Evolutionary conservation across 2,888 invertebrate species (phyloP), one percentile per base, ranked within the genome.

Genomic region (Neria commutata): DNA sequence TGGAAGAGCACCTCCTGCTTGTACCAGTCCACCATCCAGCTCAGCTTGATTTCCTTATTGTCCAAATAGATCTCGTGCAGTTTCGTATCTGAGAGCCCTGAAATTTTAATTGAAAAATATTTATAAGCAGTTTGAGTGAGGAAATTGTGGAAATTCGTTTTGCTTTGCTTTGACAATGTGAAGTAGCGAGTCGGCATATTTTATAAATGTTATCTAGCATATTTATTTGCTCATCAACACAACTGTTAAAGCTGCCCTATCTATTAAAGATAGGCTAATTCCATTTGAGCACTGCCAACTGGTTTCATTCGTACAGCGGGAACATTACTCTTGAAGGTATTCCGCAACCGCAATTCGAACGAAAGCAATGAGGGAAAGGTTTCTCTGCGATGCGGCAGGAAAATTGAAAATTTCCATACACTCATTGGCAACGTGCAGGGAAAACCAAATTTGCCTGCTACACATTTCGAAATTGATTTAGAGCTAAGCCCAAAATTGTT

Each of bases 1-100:
- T 82, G 81, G 63, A 82, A 82, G 8, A 82, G 74, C n/a, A 82
- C 81, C 65, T 82, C 81, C 66, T 81, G 78, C 55, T 82, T 81
- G 45, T 81, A 79, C 82, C 82, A 82, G 66, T 82, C 81, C 2
- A 82, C 80, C 74, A 81, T 77, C 82, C 82, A 82, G 66, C 81
- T 82, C 24, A 82, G 71, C 67, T 82, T 82, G 58, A 82, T 77
- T 67, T 81, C 80, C 64, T 79, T 76, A 56, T 80, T 74, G 58
- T 82, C 79, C 63, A 82, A 64, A 58, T 75, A 73, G 56, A 81
- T 72, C 57, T 79, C 80, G 65, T 82, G 81, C 0, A 82, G 70
- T 67, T 81, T 81, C 5, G 81, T 81, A 50, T 80, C 78, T 21
- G 82, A 77, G 5, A 82, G 71, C 56, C 77, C 81, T 81, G 59